Conservation (phyloP, 2,113 vertebrate genomes). For the Copsychus sechellarum region DNA sequence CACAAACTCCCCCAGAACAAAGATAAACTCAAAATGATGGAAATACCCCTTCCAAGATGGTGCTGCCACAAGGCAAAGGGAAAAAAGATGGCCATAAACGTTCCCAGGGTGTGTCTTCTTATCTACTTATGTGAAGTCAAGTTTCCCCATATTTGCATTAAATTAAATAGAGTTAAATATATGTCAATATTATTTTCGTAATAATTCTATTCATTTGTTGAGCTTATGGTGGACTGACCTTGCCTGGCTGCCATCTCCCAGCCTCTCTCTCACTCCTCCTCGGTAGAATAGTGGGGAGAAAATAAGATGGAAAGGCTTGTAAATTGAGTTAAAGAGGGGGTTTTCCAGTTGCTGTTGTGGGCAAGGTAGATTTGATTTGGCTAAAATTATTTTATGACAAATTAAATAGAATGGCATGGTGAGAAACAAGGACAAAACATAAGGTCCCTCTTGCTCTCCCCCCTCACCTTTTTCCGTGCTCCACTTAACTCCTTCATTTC, state of each 20-base stretch:
- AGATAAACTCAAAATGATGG: rapidly evolving
- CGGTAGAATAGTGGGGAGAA: background rate
- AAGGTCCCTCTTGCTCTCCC: background rate
- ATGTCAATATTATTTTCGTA: background rate
- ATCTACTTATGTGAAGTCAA: background rate
- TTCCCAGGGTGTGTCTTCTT: background rate
- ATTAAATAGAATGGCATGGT: background rate
- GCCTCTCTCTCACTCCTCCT: background rate
- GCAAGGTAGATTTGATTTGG: background rate
- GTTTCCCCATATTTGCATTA: background rate
- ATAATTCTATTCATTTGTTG: background rate
- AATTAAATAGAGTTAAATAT: background rate
- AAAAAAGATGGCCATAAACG: background rate
- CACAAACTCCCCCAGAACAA: background rate
- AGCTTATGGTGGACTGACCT: background rate
- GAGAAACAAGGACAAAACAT: background rate
- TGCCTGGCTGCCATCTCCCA: background rate
- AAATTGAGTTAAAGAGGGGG: background rate
- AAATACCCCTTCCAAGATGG: background rate
- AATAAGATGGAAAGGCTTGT: background rate
- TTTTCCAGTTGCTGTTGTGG: background rate
- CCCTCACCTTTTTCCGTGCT: background rate
- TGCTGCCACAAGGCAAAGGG: rapidly evolving
- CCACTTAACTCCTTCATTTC: background rate
- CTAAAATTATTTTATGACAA: background rate